Evolutionary conservation across 2,888 invertebrate species (phyloP), one percentile per base, ranked within the genome.

Genomic region (Agrochola lota): DNA sequence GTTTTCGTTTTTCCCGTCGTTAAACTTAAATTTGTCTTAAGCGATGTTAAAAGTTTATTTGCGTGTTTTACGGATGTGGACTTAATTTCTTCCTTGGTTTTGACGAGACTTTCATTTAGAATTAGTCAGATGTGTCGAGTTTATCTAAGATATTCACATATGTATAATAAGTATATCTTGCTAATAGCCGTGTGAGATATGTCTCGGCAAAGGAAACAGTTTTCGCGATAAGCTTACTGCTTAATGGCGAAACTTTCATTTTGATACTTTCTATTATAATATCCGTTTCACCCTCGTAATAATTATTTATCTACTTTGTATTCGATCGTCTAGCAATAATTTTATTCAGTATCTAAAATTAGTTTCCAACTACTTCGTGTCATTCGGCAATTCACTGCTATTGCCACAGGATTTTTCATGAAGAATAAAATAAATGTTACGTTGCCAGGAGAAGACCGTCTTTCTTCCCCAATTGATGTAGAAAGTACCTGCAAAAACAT

Each of bases 61-160:
- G 60, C 78, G 75, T 81, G 77, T 71, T 71, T 60, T 79, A 83
- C 71, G 80, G 79, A 80, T 71, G 64, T 73, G 60, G 75, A 71
- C 67, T 80, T 83, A 85, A 85, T 86, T 86, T 86, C 77, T 88
- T 85, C 82, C 84, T 84, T 74, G 64, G 62, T 75, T 70, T 49
- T 63, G 30, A 71, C 9, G 59, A 71, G 52, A 76, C 80, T 86
- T 81, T 86, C 79, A 55, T 88, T 85, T 35, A 74, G 64, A 84
- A 64, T 69, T 68, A 62, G 60, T 77, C 46, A 59, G 35, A 46
- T 55, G 15, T 46, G 3, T 43, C 15, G 5, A 17, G 26, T 35
- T 62, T 68, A 35, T 35, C 62, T 66, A 15, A 30, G 23, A 46
- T 1, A 66, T 66, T 66, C 7, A 49, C 9, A 2, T 30, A 46